phyloP scores from a whole-genome alignment of 2,797 vertebrate species.

The Philypnodon macrostomus region DNA sequence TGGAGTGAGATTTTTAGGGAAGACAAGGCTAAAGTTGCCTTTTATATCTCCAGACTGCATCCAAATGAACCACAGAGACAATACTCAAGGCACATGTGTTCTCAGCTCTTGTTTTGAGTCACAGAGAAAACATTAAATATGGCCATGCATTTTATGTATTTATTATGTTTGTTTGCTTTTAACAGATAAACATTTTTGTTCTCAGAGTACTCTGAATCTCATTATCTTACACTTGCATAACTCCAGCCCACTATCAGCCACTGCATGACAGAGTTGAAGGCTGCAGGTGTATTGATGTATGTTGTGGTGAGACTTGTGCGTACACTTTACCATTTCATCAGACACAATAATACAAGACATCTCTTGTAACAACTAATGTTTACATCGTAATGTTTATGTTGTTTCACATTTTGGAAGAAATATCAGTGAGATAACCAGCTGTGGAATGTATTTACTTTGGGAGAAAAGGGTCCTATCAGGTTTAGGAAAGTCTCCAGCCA shows the following conservation, averaged over 20 bases:
- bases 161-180: constrained; percentile 53
- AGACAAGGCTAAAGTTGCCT: constrained; percentile 46
- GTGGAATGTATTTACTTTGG: constrained; percentile 5
- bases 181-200: constrained; percentile 26
- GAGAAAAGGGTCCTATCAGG: constrained; percentile 9
- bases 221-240: constrained; percentile 41
- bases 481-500: constrained; percentile 7
- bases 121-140: constrained; percentile 38
- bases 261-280: constrained; percentile 44
- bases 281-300: constrained; percentile 38
- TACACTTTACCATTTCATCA: constrained; percentile 25
- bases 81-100: constrained; percentile 7
- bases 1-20: constrained; percentile 22
- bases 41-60: constrained; percentile 26
- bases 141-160: constrained; percentile 50
- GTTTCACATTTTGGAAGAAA: constrained; percentile 16
- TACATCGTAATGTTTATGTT: constrained; percentile 41
- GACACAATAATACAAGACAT: constrained; percentile 24
- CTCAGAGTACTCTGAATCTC: constrained; percentile 45
- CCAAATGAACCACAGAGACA: constrained; percentile 32
- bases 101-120: constrained; percentile 16
- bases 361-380: constrained; percentile 44
- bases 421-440: constrained; percentile 6
- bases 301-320: constrained; percentile 17
- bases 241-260: constrained; percentile 33